Conservation (phyloP, 2,888 invertebrate genomes). For the Hypena proboscidalis region DNA sequence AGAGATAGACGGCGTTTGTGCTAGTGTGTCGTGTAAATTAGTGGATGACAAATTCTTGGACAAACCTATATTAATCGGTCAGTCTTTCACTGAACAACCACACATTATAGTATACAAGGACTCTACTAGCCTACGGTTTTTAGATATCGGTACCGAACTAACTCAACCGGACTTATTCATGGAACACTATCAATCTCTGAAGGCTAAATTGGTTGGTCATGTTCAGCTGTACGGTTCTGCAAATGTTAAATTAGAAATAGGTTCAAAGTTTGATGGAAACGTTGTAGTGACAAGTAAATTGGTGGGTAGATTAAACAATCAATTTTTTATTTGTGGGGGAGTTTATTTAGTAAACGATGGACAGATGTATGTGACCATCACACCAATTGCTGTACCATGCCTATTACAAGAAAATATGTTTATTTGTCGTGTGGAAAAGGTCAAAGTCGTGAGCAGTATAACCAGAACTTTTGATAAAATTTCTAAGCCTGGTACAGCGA, state of each 20-base stretch:
- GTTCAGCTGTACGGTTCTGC: not conserved
- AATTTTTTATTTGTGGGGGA: not conserved
- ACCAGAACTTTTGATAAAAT: too few species aligned
- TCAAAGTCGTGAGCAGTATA: too few species aligned
- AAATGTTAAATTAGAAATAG: too few species aligned
- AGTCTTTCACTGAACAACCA: constrained; percentile 1
- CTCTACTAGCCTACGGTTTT: not conserved
- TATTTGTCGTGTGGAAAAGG: too few species aligned
- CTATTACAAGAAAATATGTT: too few species aligned
- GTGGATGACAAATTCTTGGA: not conserved
- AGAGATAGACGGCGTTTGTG: not conserved
- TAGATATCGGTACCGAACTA: too few species aligned
- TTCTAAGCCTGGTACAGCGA: too few species aligned
- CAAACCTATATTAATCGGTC: not conserved
- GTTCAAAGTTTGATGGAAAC: too few species aligned
- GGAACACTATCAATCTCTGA: too few species aligned
- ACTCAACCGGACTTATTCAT: too few species aligned
- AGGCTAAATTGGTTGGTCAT: too few species aligned
- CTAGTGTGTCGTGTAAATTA: not conserved
- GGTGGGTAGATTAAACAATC: not conserved
- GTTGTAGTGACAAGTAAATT: not conserved
- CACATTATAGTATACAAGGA: not conserved
- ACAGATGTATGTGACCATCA: not conserved
- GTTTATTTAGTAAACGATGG: not conserved
- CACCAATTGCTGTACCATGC: too few species aligned